Evolutionary conservation across 2,888 invertebrate genomes (phyloP).

Genomic region (Argyra leucocephala): DNA sequence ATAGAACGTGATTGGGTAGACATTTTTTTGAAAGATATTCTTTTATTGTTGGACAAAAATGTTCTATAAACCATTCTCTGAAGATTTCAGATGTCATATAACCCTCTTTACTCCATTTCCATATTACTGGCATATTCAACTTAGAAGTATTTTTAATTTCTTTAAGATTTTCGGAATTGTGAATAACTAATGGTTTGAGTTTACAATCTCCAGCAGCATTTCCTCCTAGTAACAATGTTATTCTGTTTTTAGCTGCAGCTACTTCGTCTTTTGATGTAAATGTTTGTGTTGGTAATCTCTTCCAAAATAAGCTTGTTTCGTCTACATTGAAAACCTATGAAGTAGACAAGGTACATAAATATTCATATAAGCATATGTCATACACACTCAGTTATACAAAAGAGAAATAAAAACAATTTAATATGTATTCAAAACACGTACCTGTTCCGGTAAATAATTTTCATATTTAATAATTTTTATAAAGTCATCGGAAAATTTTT

Average conservation of each 20-base stretch:
- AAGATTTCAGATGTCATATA: conserved; percentile 25
- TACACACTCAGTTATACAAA: no score
- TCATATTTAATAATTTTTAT: no score
- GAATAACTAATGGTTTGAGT: conserved; percentile 16
- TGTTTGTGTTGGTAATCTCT: not conserved
- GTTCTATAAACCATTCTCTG: conserved; percentile 23
- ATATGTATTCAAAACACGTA: no score
- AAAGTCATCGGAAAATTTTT: no score
- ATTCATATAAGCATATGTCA: no score
- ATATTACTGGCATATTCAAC: conserved; percentile 16
- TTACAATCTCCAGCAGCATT: not conserved
- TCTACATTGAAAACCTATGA: not conserved
- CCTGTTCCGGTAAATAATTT: no score
- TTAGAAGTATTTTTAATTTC: conserved; percentile 24
- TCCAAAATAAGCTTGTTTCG: conserved; percentile 8
- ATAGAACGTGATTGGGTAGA: conserved; percentile 9
- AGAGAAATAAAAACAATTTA: no score
- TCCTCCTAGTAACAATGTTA: conserved; percentile 10
- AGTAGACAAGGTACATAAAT: no score
- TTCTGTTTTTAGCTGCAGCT: not conserved
- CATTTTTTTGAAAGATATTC: conserved; percentile 12
- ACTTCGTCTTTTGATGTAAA: not conserved
- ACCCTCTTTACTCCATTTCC: conserved; percentile 25
- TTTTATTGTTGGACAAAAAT: conserved; percentile 11
- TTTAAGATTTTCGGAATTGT: conserved; percentile 25